A percentile compares a stretch with the other conserved stretches of the same genome.
These are phyloP conservation scores for Pipistrellus kuhlii DNA, from an alignment of 2,797 vertebrate species.

Conservation along the genomic window DNA sequence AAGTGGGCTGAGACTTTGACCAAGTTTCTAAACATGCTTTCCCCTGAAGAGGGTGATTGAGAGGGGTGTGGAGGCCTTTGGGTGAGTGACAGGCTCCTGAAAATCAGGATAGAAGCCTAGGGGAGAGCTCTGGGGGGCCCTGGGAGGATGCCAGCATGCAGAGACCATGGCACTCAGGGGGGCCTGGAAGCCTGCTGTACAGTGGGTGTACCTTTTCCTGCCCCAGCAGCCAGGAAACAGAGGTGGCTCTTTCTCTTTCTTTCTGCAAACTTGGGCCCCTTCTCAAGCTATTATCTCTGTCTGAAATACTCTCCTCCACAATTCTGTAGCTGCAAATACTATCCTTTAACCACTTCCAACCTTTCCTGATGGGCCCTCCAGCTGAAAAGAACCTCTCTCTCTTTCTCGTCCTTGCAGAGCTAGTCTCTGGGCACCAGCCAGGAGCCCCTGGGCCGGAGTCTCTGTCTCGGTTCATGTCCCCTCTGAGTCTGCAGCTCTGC, in stretches of 20 bases:
- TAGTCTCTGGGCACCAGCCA: neutral
- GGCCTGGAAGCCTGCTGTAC: neutral
- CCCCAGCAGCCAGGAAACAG: neutral
- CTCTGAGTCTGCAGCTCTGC: neutral
- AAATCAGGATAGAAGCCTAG: neutral
- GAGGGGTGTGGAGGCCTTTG: neutral
- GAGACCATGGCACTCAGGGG: neutral
- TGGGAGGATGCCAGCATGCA: neutral
- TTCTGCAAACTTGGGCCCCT: neutral
- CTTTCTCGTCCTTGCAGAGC: neutral
- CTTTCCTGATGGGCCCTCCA: too few relatives aligned
- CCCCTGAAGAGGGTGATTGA: neutral
- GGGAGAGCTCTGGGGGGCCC: neutral
- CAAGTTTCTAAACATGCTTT: neutral
- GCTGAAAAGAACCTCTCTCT: neutral
- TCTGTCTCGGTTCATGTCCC: neutral
- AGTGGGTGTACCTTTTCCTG: neutral
- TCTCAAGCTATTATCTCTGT: neutral
- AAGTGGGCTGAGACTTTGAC: neutral
- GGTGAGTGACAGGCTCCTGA: neutral
- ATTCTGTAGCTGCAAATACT: neutral
- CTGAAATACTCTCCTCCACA: neutral
- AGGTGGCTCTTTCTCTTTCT: constrained; percentile 31
- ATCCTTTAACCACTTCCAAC: neutral
- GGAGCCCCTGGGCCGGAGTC: neutral